Evolutionary conservation across 2,797 vertebrate genomes (phyloP).

Genomic region (Parambassis ranga): DNA sequence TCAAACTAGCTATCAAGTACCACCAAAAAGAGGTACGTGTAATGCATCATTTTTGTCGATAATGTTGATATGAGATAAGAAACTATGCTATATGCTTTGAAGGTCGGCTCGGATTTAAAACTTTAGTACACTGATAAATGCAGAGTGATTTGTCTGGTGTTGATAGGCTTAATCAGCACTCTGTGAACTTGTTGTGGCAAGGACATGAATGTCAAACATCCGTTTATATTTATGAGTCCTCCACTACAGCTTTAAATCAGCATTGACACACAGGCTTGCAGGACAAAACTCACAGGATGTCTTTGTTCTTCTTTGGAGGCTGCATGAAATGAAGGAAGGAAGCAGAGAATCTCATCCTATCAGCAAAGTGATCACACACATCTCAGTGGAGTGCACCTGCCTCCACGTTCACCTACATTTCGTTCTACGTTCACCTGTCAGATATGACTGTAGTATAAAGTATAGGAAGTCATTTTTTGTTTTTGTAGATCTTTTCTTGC

Average conservation of each 20-base stretch:
- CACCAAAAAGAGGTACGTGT: conserved; percentile 93
- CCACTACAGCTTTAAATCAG: no score
- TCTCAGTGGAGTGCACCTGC: neutral
- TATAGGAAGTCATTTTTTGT: neutral
- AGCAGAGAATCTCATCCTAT: neutral
- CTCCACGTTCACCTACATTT: neutral
- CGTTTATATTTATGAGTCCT: no score
- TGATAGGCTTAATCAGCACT: no score
- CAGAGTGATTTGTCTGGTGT: no score
- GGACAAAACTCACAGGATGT: no score
- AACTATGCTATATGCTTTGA: no score
- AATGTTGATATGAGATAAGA: neutral
- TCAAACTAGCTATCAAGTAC: conserved; percentile 98
- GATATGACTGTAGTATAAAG: neutral
- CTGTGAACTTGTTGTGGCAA: no score
- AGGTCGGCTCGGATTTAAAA: no score
- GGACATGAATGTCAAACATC: no score
- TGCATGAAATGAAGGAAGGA: neutral
- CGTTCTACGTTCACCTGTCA: no score
- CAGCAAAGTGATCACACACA: neutral
- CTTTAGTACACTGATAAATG: no score
- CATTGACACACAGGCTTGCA: neutral
- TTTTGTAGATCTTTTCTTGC: neutral
- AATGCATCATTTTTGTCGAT: neutral
- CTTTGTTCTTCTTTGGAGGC: neutral